Conservation (phyloP, 2,113 vertebrate species). For the Barbus barbus region DNA sequence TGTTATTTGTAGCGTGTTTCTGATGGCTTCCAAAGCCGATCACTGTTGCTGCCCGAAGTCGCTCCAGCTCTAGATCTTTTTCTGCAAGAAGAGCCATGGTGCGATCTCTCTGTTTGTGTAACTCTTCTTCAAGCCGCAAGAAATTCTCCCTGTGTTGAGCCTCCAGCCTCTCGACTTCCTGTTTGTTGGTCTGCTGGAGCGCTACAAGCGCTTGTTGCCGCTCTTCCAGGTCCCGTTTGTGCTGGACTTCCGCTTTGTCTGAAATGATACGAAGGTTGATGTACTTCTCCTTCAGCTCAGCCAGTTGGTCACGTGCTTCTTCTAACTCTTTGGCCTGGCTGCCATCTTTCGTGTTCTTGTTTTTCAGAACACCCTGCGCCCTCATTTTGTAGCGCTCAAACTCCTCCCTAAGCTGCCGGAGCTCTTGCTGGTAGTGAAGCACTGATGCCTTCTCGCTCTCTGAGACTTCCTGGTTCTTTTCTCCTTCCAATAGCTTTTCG, state of each 20-base stretch:
- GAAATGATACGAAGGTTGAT: slow-evolving; percentile 81
- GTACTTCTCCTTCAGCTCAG: slow-evolving; percentile 89
- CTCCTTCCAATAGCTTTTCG: slow-evolving; percentile 65
- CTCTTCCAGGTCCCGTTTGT: slow-evolving; percentile 74
- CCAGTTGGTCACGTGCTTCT: slow-evolving; percentile 85
- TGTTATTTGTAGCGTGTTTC: not conserved
- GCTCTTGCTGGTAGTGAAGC: slow-evolving; percentile 85
- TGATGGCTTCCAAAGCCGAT: slow-evolving; percentile 57
- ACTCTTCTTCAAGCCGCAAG: slow-evolving; percentile 84
- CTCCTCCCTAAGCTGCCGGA: slow-evolving; percentile 90
- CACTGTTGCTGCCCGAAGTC: slow-evolving; percentile 67
- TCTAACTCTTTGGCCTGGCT: slow-evolving; percentile 84
- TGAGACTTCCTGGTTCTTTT: slow-evolving; percentile 28
- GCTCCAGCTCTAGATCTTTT: slow-evolving; percentile 90
- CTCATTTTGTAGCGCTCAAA: slow-evolving; percentile 93
- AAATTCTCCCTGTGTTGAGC: slow-evolving; percentile 78
- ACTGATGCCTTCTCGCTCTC: slow-evolving; percentile 74
- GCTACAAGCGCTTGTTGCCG: slow-evolving; percentile 67
- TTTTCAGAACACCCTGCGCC: slow-evolving; percentile 89
- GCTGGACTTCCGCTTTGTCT: slow-evolving; percentile 77
- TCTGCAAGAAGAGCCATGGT: slow-evolving; percentile 87
- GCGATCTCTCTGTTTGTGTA: slow-evolving; percentile 90
- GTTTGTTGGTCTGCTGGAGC: slow-evolving; percentile 80
- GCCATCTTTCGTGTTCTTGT: slow-evolving; percentile 83
- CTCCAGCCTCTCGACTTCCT: slow-evolving; percentile 81